A percentile compares a stretch with the other conserved stretches of the same genome.
Evolutionary conservation across 2,113 vertebrate genomes (phyloP).

Genomic region (Pleuronectes platessa): DNA sequence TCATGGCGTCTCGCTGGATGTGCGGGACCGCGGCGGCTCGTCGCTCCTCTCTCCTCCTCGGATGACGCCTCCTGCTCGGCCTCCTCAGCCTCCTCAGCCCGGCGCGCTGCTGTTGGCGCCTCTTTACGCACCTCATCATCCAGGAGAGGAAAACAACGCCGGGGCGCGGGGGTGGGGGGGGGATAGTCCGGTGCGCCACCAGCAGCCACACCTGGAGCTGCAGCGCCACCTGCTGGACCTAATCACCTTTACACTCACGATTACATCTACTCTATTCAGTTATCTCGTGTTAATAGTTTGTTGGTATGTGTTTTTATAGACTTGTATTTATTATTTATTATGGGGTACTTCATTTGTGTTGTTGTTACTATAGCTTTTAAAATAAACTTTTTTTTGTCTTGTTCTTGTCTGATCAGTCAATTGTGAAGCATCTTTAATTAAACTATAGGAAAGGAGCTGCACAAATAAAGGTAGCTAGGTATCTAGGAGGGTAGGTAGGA

Average conservation of each 20-base stretch:
- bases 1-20: conserved; percentile 80
- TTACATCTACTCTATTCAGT: no score
- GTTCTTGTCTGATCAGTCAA: no score
- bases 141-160: conserved; percentile 61
- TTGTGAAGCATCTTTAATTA: no score
- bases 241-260: neutral
- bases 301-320: no score
- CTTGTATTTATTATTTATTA: no score
- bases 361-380: no score
- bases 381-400: no score
- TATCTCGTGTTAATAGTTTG: no score
- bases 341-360: no score
- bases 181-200: neutral
- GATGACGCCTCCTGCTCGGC: conserved; percentile 16
- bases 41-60: conserved; percentile 46
- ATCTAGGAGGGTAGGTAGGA: no score
- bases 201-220: neutral
- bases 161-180: conserved; percentile 47
- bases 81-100: conserved; percentile 23
- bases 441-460: no score
- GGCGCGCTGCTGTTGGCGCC: conserved; percentile 47
- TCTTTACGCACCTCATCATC: conserved; percentile 64
- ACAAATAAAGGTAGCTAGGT: no score
- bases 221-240: conserved; percentile 69
- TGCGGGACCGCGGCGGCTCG: neutral